phyloP scores from a whole-genome alignment of 2,113 vertebrate species.

The Megatriorchis doriae region DNA sequence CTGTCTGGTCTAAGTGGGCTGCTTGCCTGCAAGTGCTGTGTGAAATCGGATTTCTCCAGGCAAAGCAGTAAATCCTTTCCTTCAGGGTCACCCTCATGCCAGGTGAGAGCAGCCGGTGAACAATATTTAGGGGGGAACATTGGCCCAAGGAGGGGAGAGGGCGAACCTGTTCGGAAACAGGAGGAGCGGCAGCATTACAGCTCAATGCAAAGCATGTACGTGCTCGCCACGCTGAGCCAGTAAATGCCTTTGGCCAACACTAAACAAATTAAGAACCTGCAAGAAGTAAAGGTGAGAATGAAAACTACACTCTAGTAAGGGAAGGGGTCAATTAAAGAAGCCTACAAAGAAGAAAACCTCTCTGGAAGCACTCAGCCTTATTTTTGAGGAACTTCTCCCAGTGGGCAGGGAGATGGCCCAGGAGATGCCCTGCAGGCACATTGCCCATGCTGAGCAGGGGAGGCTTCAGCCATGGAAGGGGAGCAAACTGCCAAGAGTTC shows the following conservation, averaged over 20 bases:
- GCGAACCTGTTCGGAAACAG: neutral
- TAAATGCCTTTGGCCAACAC: neutral
- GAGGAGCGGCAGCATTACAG: neutral
- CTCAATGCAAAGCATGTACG: neutral
- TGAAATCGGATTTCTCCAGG: conserved; percentile 37
- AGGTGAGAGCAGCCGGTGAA: neutral
- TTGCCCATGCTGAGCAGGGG: neutral
- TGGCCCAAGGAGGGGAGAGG: neutral
- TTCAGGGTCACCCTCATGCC: conserved; percentile 18
- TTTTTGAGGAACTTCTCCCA: neutral
- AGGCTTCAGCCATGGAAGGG: neutral
- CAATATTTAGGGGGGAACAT: accelerated
- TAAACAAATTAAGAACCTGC: neutral
- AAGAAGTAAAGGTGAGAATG: neutral
- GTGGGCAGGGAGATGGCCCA: neutral
- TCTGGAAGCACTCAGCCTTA: neutral
- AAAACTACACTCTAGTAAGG: neutral
- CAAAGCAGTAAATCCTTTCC: conserved; percentile 52
- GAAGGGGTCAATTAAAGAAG: neutral
- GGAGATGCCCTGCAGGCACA: neutral
- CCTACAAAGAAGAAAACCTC: neutral
- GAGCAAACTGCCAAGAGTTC: neutral
- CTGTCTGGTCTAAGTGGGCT: conserved; percentile 19
- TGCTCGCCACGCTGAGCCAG: neutral
- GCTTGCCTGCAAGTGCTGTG: neutral